phyloP scores from a whole-genome alignment of 2,888 invertebrate genomes.

The Branchellion lobata region DNA sequence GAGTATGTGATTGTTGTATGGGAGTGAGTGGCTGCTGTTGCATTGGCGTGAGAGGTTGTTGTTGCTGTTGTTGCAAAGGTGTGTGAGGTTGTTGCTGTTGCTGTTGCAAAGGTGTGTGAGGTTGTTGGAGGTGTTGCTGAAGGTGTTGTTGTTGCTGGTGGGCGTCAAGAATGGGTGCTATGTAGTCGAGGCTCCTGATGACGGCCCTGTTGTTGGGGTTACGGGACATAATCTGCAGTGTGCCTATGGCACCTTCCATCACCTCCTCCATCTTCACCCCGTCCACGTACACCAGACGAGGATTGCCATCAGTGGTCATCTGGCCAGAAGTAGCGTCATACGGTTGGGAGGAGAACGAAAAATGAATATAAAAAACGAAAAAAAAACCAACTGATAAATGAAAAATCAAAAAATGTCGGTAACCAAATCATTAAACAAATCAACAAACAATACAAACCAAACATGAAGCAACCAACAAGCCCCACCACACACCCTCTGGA shows the following conservation, averaged over 20 bases:
- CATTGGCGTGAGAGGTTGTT: not conserved
- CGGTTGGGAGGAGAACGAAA: slow-evolving; percentile 64
- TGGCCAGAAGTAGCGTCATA: no score
- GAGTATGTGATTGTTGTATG: slow-evolving; percentile 10
- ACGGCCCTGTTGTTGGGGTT: slow-evolving; percentile 89
- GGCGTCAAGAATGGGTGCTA: slow-evolving; percentile 83
- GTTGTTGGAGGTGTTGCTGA: not conserved
- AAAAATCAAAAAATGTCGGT: no score
- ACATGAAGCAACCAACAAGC: no score
- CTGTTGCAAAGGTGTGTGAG: not conserved
- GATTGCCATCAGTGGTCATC: slow-evolving; percentile 70
- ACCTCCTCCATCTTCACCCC: slow-evolving; percentile 99
- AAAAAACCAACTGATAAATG: not conserved
- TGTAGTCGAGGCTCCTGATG: slow-evolving; percentile 81
- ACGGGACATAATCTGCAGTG: slow-evolving; percentile 92
- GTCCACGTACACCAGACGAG: slow-evolving; percentile 65
- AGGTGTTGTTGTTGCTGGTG: slow-evolving; percentile 21
- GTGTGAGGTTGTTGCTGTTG: slow-evolving; percentile 20
- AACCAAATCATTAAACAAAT: no score
- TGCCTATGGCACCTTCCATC: slow-evolving; percentile 95
- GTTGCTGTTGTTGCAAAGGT: slow-evolving; percentile 14
- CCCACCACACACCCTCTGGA: slow-evolving; percentile 79
- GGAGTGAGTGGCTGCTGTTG: no score
- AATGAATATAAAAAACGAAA: not conserved
- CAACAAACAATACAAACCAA: no score